Evolutionary conservation across 2,113 vertebrate genomes (phyloP), one percentile per base, ranked within the genome.

Genomic region (Hirundichthys speculiger): DNA sequence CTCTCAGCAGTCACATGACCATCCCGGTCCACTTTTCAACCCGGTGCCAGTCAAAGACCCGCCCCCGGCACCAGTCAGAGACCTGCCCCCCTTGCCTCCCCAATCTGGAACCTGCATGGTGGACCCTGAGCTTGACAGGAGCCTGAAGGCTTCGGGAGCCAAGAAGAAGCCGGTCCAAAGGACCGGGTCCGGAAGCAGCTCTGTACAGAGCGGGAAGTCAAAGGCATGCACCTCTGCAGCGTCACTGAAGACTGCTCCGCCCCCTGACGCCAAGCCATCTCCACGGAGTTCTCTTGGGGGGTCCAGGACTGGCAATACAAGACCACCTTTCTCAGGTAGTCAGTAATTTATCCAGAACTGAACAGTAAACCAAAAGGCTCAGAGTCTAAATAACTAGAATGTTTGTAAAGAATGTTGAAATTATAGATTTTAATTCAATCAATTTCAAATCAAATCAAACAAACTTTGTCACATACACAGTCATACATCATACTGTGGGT

Each of bases 81-180:
- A 96, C 16, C 90, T 94, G 1, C 93, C 90, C 0, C 96, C 96
- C 0, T 69, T 95, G 48, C 94, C 96, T 0, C 91, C 94, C 2
- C 94, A 94, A 1, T 94, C 95, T 0, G 93, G 94, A 0, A 92
- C 95, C 76, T 96, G 96, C 86, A 98, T 96, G 96, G 92, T 93
- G 2, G 95, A 98, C 78, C 80, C 95, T 0, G 96, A 96, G 42
- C 62, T 86, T 1, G 81, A 95, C 51, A 89, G 73, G 30, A 49
- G 39, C 5, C 60, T 43, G 8, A 92, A 80, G 60, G 78, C 34
- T 20, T 50, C 45, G 2, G 18, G 20, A 1, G 41, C 58, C 24
- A 86, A 63, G 15, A 49, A 93, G 83, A 95, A 84, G 85, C 30
- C 65, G 2, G 8, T 83, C 65, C 21, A 64, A 24, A 75, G 80